phyloP scores from a whole-genome alignment of 2,888 invertebrate species.

The Conops quadrifasciatus region DNA sequence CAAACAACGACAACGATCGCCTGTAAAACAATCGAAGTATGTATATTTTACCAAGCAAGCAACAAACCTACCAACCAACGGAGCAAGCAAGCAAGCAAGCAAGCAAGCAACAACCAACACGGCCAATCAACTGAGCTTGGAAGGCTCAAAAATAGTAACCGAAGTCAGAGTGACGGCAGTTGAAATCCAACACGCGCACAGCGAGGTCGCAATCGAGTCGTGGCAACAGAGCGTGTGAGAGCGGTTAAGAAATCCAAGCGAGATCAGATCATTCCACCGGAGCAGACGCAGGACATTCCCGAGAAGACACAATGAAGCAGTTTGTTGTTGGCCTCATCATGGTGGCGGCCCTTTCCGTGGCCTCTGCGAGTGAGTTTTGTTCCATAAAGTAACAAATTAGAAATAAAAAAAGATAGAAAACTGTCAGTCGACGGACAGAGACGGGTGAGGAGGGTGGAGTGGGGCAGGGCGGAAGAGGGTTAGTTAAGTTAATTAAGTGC shows the following conservation, averaged over 20 bases:
- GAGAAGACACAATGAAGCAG: constrained; percentile 54
- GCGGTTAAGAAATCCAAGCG: background rate
- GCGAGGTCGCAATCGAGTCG: constrained; percentile 39
- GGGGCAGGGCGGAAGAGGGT: background rate
- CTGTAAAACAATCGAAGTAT: constrained; percentile 33
- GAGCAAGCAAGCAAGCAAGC: constrained; percentile 36
- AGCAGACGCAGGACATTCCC: constrained; percentile 19
- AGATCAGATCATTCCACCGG: background rate
- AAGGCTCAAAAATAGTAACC: constrained; percentile 66
- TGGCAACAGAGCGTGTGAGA: constrained; percentile 3
- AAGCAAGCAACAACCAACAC: constrained; percentile 44
- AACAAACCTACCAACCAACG: no score
- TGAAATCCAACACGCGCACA: constrained; percentile 63
- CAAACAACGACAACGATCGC: constrained; percentile 31
- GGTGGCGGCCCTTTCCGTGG: constrained; percentile 59
- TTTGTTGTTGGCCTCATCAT: constrained; percentile 60
- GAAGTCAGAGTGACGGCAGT: constrained; percentile 60
- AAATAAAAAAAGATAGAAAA: background rate
- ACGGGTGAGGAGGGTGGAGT: background rate
- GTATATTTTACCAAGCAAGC: constrained; percentile 15
- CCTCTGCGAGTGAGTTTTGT: constrained; percentile 62
- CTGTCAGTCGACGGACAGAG: background rate
- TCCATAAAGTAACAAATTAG: background rate
- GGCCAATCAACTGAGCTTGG: constrained; percentile 40
- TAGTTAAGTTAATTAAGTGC: background rate